Percentiles rank a stretch among this genome's conserved stretches.
phyloP scores from a whole-genome alignment of 2,113 vertebrate genomes.

The Tricholaema leucomelas region DNA sequence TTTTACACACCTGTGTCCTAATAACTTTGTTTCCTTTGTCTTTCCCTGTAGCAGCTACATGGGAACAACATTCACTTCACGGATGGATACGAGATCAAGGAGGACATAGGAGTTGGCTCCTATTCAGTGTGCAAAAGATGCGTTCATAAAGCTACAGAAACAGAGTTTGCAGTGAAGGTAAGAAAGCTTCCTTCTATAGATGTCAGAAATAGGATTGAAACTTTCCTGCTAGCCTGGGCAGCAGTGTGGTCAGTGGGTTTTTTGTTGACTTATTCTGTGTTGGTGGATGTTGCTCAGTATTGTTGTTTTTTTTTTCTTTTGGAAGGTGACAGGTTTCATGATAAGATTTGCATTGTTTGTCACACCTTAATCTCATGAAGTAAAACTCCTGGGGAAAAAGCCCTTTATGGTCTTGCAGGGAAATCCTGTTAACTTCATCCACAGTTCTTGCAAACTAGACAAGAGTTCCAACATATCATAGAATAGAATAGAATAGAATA shows the following conservation, averaged over 20 bases:
- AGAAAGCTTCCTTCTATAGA: neutral
- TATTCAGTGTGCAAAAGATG: conserved; percentile 89
- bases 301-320: neutral
- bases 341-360: neutral
- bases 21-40: neutral
- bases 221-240: neutral
- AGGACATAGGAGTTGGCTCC: conserved; percentile 87
- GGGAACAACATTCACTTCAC: conserved; percentile 89
- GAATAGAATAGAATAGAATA: too few relatives aligned
- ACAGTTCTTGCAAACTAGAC: neutral
- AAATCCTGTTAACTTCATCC: neutral
- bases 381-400: neutral
- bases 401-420: neutral
- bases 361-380: neutral
- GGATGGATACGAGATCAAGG: conserved; percentile 92
- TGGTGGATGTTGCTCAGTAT: neutral
- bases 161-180: conserved; percentile 96
- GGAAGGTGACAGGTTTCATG: neutral
- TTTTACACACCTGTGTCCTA: neutral
- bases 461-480: neutral
- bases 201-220: neutral
- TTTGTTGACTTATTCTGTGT: neutral
- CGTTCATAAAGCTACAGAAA: conserved; percentile 87
- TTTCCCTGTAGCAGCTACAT: conserved; percentile 83
- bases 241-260: neutral